phyloP scores from a whole-genome alignment of 2,888 invertebrate genomes.

The Drosophila paranaensis region DNA sequence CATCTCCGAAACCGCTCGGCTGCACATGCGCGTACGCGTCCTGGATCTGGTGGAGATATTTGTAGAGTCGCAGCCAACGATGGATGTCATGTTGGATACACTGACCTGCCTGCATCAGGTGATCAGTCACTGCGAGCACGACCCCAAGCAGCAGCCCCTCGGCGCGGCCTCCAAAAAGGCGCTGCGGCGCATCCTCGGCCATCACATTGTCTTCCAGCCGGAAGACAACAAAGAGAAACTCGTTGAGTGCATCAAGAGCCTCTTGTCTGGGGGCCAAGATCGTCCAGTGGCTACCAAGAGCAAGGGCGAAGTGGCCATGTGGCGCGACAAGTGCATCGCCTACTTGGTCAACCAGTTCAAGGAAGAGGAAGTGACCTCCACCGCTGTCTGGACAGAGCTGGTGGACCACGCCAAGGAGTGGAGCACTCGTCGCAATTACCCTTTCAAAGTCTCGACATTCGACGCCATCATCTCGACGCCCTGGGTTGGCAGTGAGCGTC shows the following conservation, averaged over 20 bases:
- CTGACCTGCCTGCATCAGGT: conserved; percentile 42
- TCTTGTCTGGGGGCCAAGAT: no score
- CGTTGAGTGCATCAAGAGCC: conserved; percentile 40
- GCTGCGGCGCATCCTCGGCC: conserved; percentile 31
- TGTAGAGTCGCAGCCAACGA: conserved; percentile 20
- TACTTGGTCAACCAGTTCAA: conserved; percentile 46
- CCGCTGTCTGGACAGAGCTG: conserved; percentile 32
- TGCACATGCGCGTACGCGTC: conserved; percentile 62
- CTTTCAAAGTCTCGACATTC: conserved; percentile 35
- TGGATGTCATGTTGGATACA: conserved; percentile 38
- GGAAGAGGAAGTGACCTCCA: conserved; percentile 3
- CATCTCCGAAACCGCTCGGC: conserved; percentile 43
- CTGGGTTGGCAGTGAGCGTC: conserved; percentile 39
- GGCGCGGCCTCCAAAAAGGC: conserved; percentile 46
- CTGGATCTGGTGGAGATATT: conserved; percentile 58
- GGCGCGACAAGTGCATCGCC: conserved; percentile 50
- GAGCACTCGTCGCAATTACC: conserved; percentile 30
- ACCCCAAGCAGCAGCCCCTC: conserved; percentile 30
- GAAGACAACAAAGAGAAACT: conserved; percentile 15
- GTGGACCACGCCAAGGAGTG: conserved; percentile 37
- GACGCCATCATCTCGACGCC: conserved; percentile 31
- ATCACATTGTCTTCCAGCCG: conserved; percentile 6
- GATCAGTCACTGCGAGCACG: background rate
- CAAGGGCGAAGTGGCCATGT: conserved; percentile 13
- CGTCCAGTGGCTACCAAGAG: no score